These are phyloP conservation scores for Acyrthosiphon pisum DNA, from an alignment of 1,140 invertebrate species.

Conservation along the genomic window DNA sequence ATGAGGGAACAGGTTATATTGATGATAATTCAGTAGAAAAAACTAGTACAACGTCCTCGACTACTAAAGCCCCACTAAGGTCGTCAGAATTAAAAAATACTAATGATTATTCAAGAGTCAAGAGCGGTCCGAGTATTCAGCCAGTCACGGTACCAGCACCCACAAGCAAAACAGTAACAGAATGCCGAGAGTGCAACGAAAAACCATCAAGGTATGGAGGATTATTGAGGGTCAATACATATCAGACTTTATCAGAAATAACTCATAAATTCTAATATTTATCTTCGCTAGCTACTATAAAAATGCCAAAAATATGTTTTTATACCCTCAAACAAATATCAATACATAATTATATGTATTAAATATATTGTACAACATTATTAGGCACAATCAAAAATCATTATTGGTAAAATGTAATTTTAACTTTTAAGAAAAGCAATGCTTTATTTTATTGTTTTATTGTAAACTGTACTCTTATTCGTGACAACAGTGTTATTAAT, in stretches of 20 bases:
- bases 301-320: background rate
- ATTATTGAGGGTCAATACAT: conserved; percentile 42
- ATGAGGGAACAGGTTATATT: conserved; percentile 2
- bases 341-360: background rate
- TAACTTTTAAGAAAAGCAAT: background rate
- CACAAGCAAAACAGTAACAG: conserved; percentile 55
- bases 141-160: conserved; percentile 50
- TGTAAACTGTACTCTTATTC: background rate
- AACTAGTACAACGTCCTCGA: conserved; percentile 45
- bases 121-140: conserved; percentile 54
- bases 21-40: conserved; percentile 51
- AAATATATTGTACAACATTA: background rate
- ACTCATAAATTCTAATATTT: conserved; percentile 15
- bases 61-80: background rate
- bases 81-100: conserved; percentile 15
- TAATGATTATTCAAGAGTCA: conserved; percentile 13
- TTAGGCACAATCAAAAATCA: background rate
- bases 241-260: conserved; percentile 48
- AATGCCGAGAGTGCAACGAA: conserved; percentile 49
- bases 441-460: background rate
- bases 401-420: background rate
- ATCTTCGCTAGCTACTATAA: conserved; percentile 7
- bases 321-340: background rate
- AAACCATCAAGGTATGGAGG: conserved; percentile 57
- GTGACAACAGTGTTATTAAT: background rate